These are phyloP conservation scores for Heliconius charithonia DNA, from an alignment of 2,888 invertebrate genomes.

Conservation along the genomic window DNA sequence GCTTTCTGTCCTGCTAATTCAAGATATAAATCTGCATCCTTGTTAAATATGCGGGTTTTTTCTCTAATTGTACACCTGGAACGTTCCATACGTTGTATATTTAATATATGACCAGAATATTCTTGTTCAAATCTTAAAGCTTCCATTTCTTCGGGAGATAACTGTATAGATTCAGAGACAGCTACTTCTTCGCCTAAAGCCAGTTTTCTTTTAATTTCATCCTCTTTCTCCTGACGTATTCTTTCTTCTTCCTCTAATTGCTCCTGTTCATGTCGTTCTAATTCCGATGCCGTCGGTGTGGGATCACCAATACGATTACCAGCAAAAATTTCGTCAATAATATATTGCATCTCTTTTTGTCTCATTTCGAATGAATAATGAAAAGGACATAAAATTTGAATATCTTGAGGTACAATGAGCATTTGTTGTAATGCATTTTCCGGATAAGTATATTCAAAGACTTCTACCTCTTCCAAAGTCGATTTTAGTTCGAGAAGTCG, in stretches of 20 bases:
- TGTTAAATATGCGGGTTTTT: constrained; percentile 60
- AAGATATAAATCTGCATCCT: constrained; percentile 67
- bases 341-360: constrained; percentile 73
- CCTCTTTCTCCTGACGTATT: constrained; percentile 61
- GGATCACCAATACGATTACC: constrained; percentile 74
- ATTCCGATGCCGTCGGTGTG: constrained; percentile 67
- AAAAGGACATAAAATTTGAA: constrained; percentile 85
- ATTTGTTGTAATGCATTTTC: constrained; percentile 88
- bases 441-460: constrained; percentile 87
- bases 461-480: constrained; percentile 82
- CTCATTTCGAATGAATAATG: constrained; percentile 85
- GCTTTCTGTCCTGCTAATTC: constrained; percentile 72
- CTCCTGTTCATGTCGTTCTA: constrained; percentile 62
- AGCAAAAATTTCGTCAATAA: constrained; percentile 72
- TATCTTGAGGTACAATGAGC: constrained; percentile 86
- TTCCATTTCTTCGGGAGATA: constrained; percentile 64
- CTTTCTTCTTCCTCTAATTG: constrained; percentile 61
- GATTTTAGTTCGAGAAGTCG: constrained; percentile 84
- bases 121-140: constrained; percentile 58
- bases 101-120: constrained; percentile 60
- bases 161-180: constrained; percentile 54
- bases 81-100: constrained; percentile 77
- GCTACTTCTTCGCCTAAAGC: constrained; percentile 63
- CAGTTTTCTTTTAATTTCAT: constrained; percentile 60
- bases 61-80: constrained; percentile 56